Evolutionary conservation across 2,113 vertebrate genomes (phyloP), one percentile per base, ranked within the genome.

Genomic region (Cyprinodon brontotheroides): DNA sequence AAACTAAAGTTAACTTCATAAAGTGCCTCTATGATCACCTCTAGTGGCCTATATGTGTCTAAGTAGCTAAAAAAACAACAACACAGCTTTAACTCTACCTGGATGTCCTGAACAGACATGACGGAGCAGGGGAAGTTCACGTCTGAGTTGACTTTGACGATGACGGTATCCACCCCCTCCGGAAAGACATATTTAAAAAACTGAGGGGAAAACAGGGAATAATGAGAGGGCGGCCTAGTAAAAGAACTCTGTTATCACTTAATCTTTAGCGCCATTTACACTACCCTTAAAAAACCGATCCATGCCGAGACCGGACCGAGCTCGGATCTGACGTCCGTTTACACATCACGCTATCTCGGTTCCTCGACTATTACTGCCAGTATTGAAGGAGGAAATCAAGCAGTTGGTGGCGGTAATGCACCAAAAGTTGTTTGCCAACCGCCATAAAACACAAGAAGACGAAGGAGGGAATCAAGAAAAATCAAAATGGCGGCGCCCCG

Each of bases 151-250:
- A 99, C 97, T 86, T 99, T 99, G 85, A 99, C 96, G 0, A 99
- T 95, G 79, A 98, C 98, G 0, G 97, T 98, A 84, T 98, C 96
- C 86, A 96, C 92, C 0, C 95, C 96, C 0, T 96, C 92, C 0
- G 95, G 95, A 77, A 99, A 99, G 87, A 94, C 91, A 0, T 99
- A 99, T 91, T 97, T 97, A 90, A 99, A 99, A 82, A 97, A 99
- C 98, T 99, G 89, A 67, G 50, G 77, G 22, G 39, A 10, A 57
- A 53, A 69, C 15, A 43, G 38, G 0, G 50, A 57, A n/a, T 57
- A 8, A 57, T 45, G 9, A 7, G 50, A 20, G 17, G 8, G 50
- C 50, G n/a, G 50, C 8, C n/a, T 6, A 57, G n/a, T 57, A 20
- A 14, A 57, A 20, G 8, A 15, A n/a, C 17, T 57, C 8, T n/a